Conservation (phyloP, 2,888 invertebrate genomes). For the Ormyrus labotus region DNA sequence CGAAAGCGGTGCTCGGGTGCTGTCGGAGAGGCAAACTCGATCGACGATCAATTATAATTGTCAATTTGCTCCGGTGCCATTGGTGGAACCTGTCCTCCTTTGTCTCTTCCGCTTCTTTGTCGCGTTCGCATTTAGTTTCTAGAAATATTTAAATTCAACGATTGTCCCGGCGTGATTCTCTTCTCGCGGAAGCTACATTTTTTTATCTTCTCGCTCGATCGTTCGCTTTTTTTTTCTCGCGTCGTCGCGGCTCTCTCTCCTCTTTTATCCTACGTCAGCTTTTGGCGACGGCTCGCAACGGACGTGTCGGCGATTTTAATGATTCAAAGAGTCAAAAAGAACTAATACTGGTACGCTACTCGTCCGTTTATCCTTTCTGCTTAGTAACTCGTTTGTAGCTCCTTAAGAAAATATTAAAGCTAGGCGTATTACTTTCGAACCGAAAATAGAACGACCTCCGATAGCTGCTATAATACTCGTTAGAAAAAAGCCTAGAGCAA, state of each 20-base stretch:
- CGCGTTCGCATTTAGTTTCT: constrained; percentile 7
- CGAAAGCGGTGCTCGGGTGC: neutral
- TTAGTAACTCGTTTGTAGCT: too few species aligned
- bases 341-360: too few species aligned
- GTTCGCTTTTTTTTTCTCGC: constrained; percentile 14
- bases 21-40: constrained; percentile 34
- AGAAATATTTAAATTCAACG: constrained; percentile 37
- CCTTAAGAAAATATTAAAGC: too few species aligned
- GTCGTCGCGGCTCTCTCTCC: constrained; percentile 7
- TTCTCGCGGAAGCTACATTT: constrained; percentile 17
- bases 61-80: constrained; percentile 36
- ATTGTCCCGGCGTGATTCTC: constrained; percentile 48
- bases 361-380: too few species aligned
- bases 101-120: neutral
- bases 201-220: constrained; percentile 12
- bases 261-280: neutral
- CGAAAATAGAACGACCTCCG: too few species aligned
- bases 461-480: too few species aligned
- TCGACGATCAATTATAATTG: constrained; percentile 40
- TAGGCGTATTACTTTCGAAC: too few species aligned
- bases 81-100: neutral
- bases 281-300: too few species aligned
- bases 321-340: too few species aligned
- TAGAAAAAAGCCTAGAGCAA: too few species aligned
- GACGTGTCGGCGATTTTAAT: too few species aligned